Evolutionary conservation across 2,888 invertebrate species (phyloP), one percentile per base, ranked within the genome.

Genomic region (Lapara coniferarum): DNA sequence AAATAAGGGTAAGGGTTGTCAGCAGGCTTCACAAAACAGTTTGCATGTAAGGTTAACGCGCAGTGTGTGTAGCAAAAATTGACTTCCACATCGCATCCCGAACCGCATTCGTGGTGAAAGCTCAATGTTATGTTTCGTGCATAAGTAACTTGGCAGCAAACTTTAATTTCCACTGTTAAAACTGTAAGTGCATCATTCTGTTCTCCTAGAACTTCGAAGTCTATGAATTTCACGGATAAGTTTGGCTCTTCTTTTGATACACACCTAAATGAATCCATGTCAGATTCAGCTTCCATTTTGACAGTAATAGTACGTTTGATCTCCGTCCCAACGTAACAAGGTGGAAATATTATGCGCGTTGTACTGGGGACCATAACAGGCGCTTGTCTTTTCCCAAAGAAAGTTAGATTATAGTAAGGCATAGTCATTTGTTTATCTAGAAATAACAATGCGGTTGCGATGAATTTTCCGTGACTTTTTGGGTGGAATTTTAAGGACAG

Each of bases 391-490:
- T 77, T 85, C 68, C 93, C 93, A 73, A 81, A 71, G 78, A 93
- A 93, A 57, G 90, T 91, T 71, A 93, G 82, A 79, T 93, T 92
- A 70, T 81, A 86, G 75, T 89, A 93, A 0, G 93, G 91, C 68
- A 83, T 81, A 30, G 83, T 83, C 87, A 89, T 85, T 66, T 87
- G 79, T 76, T 90, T 91, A 72, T 92, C 92, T 51, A 93, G 78
- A 84, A 86, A 93, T 66, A 93, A 73, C 46, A 87, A 66, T 66
- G 93, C 92, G 37, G 87, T 86, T 13, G 89, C 76, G 6, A 87
- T 81, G 84, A 88, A 91, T 83, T 74, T 85, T 2, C 92, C 93
- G 72, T 84, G 85, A 30, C 84, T 78, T 77, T 87, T 90, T 8
- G 93, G 92, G 71, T 91, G 89, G 79, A 93, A 93, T 75, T 77